These are phyloP conservation scores for Pteronura brasiliensis DNA, from an alignment of 2,113 vertebrate species.

Conservation along the genomic window DNA sequence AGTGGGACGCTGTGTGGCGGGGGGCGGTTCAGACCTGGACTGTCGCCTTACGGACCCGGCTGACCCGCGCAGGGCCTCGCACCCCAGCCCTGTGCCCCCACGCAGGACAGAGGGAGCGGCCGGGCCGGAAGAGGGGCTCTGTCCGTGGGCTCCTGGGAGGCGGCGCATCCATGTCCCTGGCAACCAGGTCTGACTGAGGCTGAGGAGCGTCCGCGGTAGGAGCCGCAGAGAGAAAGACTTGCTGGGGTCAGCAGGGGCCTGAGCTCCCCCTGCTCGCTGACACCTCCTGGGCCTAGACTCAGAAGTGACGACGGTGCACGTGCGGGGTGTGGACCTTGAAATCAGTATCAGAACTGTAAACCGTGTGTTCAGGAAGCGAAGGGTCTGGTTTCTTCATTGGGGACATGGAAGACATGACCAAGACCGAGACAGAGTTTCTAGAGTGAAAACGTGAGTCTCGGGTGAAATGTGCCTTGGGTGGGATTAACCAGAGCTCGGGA, in stretches of 20 bases:
- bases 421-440: background rate
- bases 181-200: accelerated
- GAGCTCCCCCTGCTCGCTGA: too few relatives aligned
- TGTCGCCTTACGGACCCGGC: background rate
- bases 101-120: background rate
- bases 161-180: accelerated
- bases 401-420: background rate
- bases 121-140: background rate
- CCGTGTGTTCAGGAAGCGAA: background rate
- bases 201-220: accelerated
- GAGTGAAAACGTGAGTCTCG: background rate
- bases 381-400: accelerated
- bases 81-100: background rate
- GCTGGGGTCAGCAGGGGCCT: background rate
- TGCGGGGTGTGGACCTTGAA: background rate
- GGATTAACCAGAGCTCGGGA: background rate
- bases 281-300: background rate
- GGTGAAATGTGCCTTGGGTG: accelerated
- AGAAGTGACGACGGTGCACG: too few relatives aligned
- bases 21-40: background rate
- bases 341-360: background rate
- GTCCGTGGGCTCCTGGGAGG: accelerated
- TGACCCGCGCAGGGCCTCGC: background rate
- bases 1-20: background rate
- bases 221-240: background rate